Conservation (phyloP, 2,113 vertebrate species). For the Sakesphorus luctuosus region DNA sequence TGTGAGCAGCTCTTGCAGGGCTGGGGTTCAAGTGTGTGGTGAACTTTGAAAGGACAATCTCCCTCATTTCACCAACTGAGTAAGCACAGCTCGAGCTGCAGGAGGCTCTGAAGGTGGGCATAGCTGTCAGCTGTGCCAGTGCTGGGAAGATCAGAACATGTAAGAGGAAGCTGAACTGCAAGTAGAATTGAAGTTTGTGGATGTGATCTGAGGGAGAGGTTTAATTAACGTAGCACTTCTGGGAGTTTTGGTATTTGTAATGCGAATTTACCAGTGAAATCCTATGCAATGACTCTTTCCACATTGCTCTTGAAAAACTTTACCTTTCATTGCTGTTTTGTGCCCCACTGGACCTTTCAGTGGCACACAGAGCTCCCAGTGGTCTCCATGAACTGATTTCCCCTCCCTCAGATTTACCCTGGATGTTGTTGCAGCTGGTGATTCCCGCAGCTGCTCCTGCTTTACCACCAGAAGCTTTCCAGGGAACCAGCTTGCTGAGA, state of each 20-base stretch:
- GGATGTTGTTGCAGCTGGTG: background rate
- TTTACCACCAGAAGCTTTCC: background rate
- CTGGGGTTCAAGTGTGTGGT: background rate
- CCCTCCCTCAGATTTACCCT: background rate
- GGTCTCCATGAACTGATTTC: background rate
- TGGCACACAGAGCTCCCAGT: background rate
- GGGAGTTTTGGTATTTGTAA: background rate
- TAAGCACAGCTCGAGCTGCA: background rate
- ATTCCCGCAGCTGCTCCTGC: background rate
- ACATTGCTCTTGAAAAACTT: background rate
- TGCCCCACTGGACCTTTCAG: background rate
- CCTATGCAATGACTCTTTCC: background rate
- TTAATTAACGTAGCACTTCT: background rate
- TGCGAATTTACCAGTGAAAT: background rate
- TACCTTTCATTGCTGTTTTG: background rate
- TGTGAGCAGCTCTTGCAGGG: background rate
- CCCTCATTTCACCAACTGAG: background rate
- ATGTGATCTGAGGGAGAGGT: background rate
- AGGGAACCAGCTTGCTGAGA: background rate
- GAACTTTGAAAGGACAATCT: background rate
- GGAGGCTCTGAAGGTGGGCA: background rate
- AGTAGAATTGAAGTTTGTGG: background rate
- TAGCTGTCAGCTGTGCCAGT: accelerated
- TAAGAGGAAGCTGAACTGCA: background rate
- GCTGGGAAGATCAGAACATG: background rate